Evolutionary conservation across 2,797 vertebrate genomes (phyloP).

Genomic region (Poecilia gillii): DNA sequence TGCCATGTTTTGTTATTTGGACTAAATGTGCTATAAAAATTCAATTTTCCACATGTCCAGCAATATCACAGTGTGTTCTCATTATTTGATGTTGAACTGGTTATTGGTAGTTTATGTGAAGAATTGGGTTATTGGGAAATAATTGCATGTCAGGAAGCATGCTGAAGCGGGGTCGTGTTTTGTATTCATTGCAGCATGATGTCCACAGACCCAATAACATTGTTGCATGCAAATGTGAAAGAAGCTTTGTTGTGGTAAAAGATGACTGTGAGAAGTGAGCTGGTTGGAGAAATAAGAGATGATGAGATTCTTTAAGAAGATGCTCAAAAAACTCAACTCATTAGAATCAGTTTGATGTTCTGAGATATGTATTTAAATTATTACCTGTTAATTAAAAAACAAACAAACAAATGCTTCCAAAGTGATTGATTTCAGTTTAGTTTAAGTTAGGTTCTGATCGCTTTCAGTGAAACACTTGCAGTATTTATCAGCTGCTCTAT

Average conservation of each 20-base stretch:
- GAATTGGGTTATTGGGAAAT: conserved; percentile 30
- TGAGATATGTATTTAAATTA: conserved; percentile 4
- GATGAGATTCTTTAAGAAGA: conserved; percentile 66
- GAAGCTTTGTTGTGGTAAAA: conserved; percentile 31
- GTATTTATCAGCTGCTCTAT: background rate
- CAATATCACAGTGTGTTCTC: conserved; percentile 20
- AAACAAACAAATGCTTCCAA: background rate
- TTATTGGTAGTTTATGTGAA: conserved; percentile 40
- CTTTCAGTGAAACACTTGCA: background rate
- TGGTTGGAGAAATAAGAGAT: conserved; percentile 62
- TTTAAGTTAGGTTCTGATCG: background rate
- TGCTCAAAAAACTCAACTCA: conserved; percentile 16
- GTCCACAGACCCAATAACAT: conserved; percentile 28
- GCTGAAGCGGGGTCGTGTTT: conserved; percentile 38
- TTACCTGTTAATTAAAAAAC: background rate
- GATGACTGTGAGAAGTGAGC: conserved; percentile 59
- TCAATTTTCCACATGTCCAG: background rate
- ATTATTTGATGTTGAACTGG: conserved; percentile 61
- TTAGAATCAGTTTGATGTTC: background rate
- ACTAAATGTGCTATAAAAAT: conserved; percentile 7
- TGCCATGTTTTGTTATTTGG: conserved; percentile 12
- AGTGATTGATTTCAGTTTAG: conserved; percentile 2
- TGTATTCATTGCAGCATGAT: conserved; percentile 57
- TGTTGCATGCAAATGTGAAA: conserved; percentile 57
- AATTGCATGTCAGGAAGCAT: conserved; percentile 63